These are phyloP conservation scores for Lycia hirtaria DNA, from an alignment of 2,888 invertebrate genomes.

Conservation along the genomic window DNA sequence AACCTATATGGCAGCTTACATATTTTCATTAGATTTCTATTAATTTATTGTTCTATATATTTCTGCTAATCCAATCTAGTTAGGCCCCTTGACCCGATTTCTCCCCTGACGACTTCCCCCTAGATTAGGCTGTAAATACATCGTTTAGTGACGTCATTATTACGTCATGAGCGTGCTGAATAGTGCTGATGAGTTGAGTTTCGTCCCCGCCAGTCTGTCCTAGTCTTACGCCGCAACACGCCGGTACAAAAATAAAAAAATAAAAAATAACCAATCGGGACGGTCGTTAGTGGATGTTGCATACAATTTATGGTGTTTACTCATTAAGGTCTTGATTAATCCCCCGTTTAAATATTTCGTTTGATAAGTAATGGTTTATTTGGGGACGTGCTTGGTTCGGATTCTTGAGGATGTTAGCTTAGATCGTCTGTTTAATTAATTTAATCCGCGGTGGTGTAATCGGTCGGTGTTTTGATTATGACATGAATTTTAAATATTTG, in stretches of 20 bases:
- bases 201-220: slow-evolving; percentile 61
- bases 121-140: slow-evolving; percentile 50
- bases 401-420: slow-evolving; percentile 24
- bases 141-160: slow-evolving; percentile 63
- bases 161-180: slow-evolving; percentile 60
- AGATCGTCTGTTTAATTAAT: slow-evolving; percentile 16
- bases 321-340: slow-evolving; percentile 30
- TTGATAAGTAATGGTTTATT: slow-evolving; percentile 33
- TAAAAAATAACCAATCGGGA: slow-evolving; percentile 28
- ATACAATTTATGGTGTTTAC: slow-evolving; percentile 35
- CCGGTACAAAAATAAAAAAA: slow-evolving; percentile 45
- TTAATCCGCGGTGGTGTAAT: slow-evolving; percentile 13
- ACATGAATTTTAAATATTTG: slow-evolving; percentile 14
- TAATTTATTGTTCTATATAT: background rate
- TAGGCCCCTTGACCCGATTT: slow-evolving; percentile 16
- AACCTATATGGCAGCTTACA: background rate
- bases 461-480: slow-evolving; percentile 2
- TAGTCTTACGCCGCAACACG: slow-evolving; percentile 53
- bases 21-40: background rate
- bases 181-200: too few species aligned
- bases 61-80: slow-evolving; percentile 15
- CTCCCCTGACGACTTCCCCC: slow-evolving; percentile 21
- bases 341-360: slow-evolving; percentile 28
- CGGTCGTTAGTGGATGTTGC: slow-evolving; percentile 28
- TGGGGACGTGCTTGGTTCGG: slow-evolving; percentile 26